Percentiles rank a stretch among this genome's conserved stretches.
phyloP scores from a whole-genome alignment of 2,113 vertebrate genomes.

The Genyomyrus donnyi region DNA sequence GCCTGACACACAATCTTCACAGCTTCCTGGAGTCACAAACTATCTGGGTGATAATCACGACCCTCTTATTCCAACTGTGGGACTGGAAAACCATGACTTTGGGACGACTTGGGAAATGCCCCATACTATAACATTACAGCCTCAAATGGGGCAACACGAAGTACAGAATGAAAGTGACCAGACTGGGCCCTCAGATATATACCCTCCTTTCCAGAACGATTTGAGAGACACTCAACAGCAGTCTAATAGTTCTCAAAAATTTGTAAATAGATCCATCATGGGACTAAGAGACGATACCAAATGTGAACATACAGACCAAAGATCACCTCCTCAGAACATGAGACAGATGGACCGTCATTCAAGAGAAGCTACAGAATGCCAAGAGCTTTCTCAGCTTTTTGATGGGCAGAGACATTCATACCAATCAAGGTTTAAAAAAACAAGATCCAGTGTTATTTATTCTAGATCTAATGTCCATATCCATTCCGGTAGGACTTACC shows the following conservation, averaged over 20 bases:
- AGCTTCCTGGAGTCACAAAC: background rate
- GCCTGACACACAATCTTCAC: background rate
- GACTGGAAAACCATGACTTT: constrained; percentile 1
- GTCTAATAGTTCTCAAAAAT: constrained; percentile 44
- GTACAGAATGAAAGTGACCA: background rate
- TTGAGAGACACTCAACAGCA: constrained; percentile 29
- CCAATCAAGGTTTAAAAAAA: constrained; percentile 51
- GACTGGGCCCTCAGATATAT: background rate
- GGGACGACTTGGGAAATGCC: background rate
- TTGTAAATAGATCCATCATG: constrained; percentile 41
- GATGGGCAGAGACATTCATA: constrained; percentile 4
- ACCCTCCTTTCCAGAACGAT: background rate
- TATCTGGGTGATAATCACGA: background rate
- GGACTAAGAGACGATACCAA: constrained; percentile 39
- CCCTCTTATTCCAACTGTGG: background rate
- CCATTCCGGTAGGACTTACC: constrained; percentile 19
- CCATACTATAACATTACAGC: constrained; percentile 36
- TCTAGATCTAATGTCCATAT: constrained; percentile 50
- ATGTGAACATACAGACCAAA: constrained; percentile 33
- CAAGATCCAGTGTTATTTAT: constrained; percentile 57
- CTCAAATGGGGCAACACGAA: background rate
- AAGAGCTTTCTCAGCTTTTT: constrained; percentile 25
- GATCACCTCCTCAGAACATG: constrained; percentile 33
- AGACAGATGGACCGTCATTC: constrained; percentile 46
- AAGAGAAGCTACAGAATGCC: constrained; percentile 52